These are phyloP conservation scores for Esperia sulphurella DNA, from an alignment of 2,888 invertebrate genomes.

Conservation along the genomic window DNA sequence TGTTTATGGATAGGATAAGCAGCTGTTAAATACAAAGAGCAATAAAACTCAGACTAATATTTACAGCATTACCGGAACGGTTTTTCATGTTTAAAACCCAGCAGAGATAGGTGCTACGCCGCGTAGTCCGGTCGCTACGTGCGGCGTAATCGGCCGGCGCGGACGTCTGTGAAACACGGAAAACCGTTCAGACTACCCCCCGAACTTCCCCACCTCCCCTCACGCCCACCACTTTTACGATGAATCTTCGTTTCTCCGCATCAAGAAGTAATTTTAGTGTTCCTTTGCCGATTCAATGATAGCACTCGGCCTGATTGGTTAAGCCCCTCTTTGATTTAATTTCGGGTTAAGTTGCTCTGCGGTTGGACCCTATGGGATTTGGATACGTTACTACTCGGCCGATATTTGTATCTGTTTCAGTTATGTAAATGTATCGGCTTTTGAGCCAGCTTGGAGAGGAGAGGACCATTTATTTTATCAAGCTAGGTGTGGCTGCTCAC, in stretches of 20 bases:
- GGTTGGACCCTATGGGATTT: constrained; percentile 64
- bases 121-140: constrained; percentile 59
- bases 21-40: constrained; percentile 34
- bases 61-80: constrained; percentile 72
- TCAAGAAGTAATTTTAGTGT: constrained; percentile 80
- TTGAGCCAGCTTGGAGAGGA: constrained; percentile 14
- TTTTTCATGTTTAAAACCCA: constrained; percentile 76
- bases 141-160: constrained; percentile 69
- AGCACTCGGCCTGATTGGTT: constrained; percentile 78
- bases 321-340: constrained; percentile 79
- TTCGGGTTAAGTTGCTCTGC: constrained; percentile 74
- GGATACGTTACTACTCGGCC: constrained; percentile 40
- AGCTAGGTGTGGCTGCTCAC: constrained; percentile 13
- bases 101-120: constrained; percentile 55
- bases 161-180: constrained; percentile 74
- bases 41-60: constrained; percentile 60
- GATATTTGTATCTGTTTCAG: constrained; percentile 47
- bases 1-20: too few species aligned
- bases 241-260: constrained; percentile 79
- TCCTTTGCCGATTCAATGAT: constrained; percentile 79
- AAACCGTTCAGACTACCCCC: constrained; percentile 71
- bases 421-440: constrained; percentile 38
- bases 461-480: constrained; percentile 14
- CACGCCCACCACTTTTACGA: constrained; percentile 74
- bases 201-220: constrained; percentile 29